Conservation (phyloP, 2,888 invertebrate genomes). For the Eurytoma adleriae region DNA sequence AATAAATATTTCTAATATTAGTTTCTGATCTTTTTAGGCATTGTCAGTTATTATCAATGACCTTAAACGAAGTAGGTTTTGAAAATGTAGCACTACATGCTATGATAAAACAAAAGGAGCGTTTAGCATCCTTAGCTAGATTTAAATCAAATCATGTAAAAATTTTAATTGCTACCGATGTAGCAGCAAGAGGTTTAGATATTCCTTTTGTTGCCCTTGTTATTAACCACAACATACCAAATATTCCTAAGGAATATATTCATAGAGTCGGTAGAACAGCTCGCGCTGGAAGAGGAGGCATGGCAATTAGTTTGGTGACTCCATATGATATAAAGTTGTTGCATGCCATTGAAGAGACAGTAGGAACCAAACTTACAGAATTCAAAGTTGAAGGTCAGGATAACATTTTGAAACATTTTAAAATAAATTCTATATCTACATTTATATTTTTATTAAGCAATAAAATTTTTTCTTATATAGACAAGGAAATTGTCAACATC, state of each 20-base stretch:
- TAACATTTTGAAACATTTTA: background rate
- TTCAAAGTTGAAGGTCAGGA: slow-evolving; percentile 87
- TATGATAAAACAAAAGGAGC: slow-evolving; percentile 91
- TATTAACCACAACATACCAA: slow-evolving; percentile 95
- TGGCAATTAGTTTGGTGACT: slow-evolving; percentile 93
- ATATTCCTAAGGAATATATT: slow-evolving; percentile 94
- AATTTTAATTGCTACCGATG: slow-evolving; percentile 97
- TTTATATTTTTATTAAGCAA: background rate
- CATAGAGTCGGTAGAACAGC: slow-evolving; percentile 98
- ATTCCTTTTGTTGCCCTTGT: slow-evolving; percentile 97
- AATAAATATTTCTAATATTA: slow-evolving; percentile 2
- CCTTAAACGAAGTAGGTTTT: slow-evolving; percentile 91
- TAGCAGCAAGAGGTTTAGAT: slow-evolving; percentile 96
- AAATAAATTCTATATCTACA: background rate
- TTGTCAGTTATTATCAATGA: slow-evolving; percentile 94
- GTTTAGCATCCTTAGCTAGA: slow-evolving; percentile 88
- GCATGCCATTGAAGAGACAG: slow-evolving; percentile 89
- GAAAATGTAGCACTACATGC: slow-evolving; percentile 95
- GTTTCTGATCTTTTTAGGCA: slow-evolving; percentile 79
- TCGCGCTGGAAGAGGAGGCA: slow-evolving; percentile 90
- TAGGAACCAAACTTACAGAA: slow-evolving; percentile 90
- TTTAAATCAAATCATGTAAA: slow-evolving; percentile 93
- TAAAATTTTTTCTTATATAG: slow-evolving; percentile 75
- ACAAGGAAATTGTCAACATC: slow-evolving; percentile 92
- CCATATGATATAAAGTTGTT: slow-evolving; percentile 93